Evolutionary conservation across 2,797 vertebrate genomes (phyloP).

Genomic region (Syndactyla subalaris): DNA sequence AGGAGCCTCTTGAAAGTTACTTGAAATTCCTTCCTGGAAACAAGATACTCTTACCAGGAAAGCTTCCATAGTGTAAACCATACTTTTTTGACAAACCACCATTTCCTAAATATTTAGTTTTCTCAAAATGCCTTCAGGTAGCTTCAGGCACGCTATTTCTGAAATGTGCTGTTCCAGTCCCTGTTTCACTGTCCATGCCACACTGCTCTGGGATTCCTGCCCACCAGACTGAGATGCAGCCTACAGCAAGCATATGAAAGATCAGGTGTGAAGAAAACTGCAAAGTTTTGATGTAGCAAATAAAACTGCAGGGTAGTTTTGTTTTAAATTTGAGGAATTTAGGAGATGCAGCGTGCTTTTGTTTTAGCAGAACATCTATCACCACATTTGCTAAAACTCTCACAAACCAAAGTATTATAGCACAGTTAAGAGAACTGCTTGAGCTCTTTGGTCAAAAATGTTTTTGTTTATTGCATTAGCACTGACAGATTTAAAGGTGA

Average conservation of each 20-base stretch:
- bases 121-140: not conserved
- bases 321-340: not conserved
- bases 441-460: not conserved
- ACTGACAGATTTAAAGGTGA: not conserved
- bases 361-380: not conserved
- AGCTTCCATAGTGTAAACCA: not conserved
- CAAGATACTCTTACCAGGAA: not conserved
- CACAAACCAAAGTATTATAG: not conserved
- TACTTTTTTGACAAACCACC: not conserved
- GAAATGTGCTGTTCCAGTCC: not conserved
- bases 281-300: not conserved
- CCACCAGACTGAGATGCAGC: not conserved
- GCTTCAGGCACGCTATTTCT: not conserved
- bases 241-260: not conserved
- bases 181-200: not conserved
- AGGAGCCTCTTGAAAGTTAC: not conserved
- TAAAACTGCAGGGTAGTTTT: not conserved
- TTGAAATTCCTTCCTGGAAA: not conserved
- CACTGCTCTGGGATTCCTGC: not conserved
- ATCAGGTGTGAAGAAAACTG: not conserved
- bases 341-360: not conserved
- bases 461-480: constrained; percentile 2
- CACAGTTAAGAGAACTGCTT: not conserved
- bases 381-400: not conserved
- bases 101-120: not conserved